Conservation (phyloP, 2,888 invertebrate species). For the Nemoura dubitans region DNA sequence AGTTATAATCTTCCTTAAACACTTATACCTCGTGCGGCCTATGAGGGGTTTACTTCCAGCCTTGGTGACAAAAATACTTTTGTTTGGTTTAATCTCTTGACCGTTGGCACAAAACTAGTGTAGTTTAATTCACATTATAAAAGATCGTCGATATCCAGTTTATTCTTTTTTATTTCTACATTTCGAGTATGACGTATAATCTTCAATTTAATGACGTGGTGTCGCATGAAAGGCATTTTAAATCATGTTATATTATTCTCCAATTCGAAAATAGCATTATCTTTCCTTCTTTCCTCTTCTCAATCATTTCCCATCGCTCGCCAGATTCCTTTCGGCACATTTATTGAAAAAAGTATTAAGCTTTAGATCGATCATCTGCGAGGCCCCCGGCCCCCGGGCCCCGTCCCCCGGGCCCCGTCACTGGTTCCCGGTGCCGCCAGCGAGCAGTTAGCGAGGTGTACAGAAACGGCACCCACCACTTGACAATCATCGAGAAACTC, state of each 20-base stretch:
- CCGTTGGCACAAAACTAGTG: background rate
- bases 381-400: background rate
- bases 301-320: background rate
- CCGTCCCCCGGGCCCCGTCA: background rate
- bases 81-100: background rate
- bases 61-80: background rate
- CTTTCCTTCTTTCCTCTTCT: background rate
- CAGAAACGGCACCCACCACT: background rate
- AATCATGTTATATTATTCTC: background rate
- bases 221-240: background rate
- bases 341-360: constrained; percentile 12
- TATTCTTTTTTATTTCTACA: background rate
- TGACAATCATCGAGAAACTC: background rate
- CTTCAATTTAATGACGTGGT: background rate
- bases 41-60: background rate
- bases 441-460: background rate
- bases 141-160: too few species aligned
- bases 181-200: background rate
- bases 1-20: constrained; percentile 4
- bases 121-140: too few species aligned
- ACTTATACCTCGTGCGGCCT: background rate
- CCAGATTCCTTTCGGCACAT: background rate
- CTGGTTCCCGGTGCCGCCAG: background rate
- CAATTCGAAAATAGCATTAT: background rate
- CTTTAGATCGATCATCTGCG: constrained; percentile 12